These are phyloP conservation scores for Psittacula derbiana DNA, from an alignment of 2,797 vertebrate genomes.

Conservation along the genomic window DNA sequence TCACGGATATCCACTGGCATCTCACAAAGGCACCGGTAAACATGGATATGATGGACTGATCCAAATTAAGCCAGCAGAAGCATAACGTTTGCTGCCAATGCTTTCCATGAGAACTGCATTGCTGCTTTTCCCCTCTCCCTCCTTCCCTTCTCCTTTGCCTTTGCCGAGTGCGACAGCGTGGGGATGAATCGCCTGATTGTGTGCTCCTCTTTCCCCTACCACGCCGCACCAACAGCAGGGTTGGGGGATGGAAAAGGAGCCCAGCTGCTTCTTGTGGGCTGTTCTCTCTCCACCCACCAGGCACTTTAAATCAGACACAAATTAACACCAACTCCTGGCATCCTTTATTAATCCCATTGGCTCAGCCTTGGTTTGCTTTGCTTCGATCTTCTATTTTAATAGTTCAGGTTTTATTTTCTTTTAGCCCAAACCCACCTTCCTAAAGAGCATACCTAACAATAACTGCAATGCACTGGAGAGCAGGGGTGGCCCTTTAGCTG, in stretches of 20 bases:
- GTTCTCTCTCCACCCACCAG: slow-evolving; percentile 69
- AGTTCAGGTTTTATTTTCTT: background rate
- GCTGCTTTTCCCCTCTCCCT: background rate
- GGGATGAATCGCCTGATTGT: slow-evolving; percentile 60
- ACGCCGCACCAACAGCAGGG: slow-evolving; percentile 53
- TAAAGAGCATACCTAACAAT: background rate
- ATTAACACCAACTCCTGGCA: slow-evolving; percentile 63
- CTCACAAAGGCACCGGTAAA: accelerated
- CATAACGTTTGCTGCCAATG: background rate
- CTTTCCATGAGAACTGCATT: background rate
- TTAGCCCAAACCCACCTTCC: background rate
- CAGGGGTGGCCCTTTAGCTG: background rate
- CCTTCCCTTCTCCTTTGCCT: slow-evolving; percentile 15
- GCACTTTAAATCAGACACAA: slow-evolving; percentile 69
- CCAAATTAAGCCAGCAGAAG: background rate
- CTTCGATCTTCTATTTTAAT: slow-evolving; percentile 49
- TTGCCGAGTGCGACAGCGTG: background rate
- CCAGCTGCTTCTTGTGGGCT: slow-evolving; percentile 70
- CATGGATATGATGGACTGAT: accelerated
- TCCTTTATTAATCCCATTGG: slow-evolving; percentile 42
- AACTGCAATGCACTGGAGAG: background rate
- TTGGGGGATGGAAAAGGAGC: slow-evolving; percentile 67
- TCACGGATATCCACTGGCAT: background rate
- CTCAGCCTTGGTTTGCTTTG: slow-evolving; percentile 13
- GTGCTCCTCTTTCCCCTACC: slow-evolving; percentile 36